phyloP scores from a whole-genome alignment of 2,113 vertebrate species.

The Myodes glareolus region DNA sequence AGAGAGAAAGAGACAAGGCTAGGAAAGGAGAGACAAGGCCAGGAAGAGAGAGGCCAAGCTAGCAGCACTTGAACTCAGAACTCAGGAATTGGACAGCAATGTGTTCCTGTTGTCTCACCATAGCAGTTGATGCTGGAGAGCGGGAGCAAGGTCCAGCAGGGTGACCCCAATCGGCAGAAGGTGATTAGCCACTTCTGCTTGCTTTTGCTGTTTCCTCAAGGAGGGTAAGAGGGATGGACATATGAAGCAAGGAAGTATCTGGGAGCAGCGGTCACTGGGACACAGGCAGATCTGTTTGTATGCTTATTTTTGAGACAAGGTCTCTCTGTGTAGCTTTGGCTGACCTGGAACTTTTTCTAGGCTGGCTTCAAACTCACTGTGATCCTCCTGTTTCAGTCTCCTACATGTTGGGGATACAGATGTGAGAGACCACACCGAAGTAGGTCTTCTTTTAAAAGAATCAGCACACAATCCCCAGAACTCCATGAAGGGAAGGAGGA shows the following conservation, averaged over 20 bases:
- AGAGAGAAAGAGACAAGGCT: no score
- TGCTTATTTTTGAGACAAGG: background rate
- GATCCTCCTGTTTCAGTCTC: background rate
- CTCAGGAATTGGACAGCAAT: background rate
- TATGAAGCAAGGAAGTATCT: background rate
- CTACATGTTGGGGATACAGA: background rate
- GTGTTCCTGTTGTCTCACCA: background rate
- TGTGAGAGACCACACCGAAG: background rate
- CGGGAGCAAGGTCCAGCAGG: no score
- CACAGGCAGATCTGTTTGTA: background rate
- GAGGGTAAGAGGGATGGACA: background rate
- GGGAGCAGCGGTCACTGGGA: background rate
- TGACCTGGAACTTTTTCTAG: background rate
- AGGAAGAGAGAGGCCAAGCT: background rate
- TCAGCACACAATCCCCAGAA: background rate
- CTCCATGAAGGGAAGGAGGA: no score
- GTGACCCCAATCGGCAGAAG: background rate
- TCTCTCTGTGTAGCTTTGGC: background rate
- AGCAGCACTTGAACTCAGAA: constrained; percentile 11
- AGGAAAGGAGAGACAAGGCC: background rate
- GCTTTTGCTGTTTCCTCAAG: background rate
- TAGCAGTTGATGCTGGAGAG: background rate
- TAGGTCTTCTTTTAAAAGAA: background rate
- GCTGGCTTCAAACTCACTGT: background rate
- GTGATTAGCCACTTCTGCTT: background rate